These are phyloP conservation scores for Erethizon dorsatum DNA, from an alignment of 2,797 vertebrate species.

Conservation along the genomic window DNA sequence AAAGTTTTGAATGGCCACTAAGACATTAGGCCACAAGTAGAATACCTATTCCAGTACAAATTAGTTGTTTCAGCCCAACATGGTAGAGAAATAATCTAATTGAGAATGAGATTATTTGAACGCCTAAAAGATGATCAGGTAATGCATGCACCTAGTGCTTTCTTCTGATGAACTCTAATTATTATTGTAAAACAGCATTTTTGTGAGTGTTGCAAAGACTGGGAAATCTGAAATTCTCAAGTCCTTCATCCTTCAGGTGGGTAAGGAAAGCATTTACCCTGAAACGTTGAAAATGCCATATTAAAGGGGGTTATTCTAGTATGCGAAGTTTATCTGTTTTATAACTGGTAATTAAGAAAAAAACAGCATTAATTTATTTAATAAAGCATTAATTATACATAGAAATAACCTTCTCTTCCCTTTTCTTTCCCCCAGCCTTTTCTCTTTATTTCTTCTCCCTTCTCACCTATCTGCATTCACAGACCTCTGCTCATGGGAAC, in stretches of 20 bases:
- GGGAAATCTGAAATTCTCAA: conserved; percentile 1
- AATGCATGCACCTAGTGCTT: not conserved
- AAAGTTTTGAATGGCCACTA: not conserved
- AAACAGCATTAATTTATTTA: not conserved
- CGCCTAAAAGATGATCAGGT: not conserved
- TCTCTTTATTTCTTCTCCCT: conserved; percentile 5
- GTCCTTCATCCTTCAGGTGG: not conserved
- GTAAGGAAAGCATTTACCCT: conserved; percentile 14
- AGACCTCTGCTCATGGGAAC: not conserved
- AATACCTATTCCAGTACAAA: not conserved
- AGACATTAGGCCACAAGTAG: not conserved
- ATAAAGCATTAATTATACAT: not conserved
- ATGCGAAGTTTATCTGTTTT: not conserved
- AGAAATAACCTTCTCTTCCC: not conserved
- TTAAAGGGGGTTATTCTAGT: not conserved
- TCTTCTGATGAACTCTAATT: not conserved
- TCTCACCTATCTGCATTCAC: not conserved
- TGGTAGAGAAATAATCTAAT: not conserved
- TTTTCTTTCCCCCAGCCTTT: not conserved
- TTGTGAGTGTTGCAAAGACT: not conserved
- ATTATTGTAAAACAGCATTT: not conserved
- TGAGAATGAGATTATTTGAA: no score
- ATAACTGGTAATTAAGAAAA: not conserved
- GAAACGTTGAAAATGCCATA: not conserved
- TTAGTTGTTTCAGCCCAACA: not conserved